Conservation (phyloP, 2,888 invertebrate species). For the Notodonta ziczac region DNA sequence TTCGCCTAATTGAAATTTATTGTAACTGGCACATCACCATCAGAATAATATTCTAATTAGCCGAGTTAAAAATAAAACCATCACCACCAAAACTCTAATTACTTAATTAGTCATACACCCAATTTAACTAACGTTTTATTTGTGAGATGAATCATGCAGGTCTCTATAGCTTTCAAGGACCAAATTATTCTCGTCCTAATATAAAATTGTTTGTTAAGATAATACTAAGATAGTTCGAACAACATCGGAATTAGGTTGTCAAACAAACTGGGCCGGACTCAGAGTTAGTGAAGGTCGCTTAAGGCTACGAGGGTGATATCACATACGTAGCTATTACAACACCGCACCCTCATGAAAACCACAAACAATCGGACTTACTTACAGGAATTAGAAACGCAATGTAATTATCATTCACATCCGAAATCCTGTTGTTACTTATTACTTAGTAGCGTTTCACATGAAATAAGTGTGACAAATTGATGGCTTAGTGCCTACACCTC, state of each 20-base stretch:
- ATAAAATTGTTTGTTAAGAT: slow-evolving; percentile 18
- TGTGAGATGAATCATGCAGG: not conserved
- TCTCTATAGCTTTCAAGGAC: not conserved
- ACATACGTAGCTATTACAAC: not conserved
- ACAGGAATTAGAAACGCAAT: not conserved
- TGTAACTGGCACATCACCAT: slow-evolving; percentile 23
- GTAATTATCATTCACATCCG: not conserved
- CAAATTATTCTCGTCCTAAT: not conserved
- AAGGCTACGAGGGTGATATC: not conserved
- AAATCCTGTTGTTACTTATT: slow-evolving; percentile 11
- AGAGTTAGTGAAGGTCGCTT: not conserved
- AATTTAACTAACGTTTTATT: not conserved
- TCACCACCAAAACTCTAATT: not conserved
- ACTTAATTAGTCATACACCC: too few species aligned
- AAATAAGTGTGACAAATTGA: too few species aligned
- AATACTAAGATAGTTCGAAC: slow-evolving; percentile 17
- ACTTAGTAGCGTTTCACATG: not conserved
- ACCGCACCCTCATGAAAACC: not conserved
- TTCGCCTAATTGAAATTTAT: slow-evolving; percentile 41
- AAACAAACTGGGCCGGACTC: slow-evolving; percentile 23
- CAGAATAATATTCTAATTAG: not conserved
- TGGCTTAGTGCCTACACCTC: not conserved
- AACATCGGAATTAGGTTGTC: slow-evolving; percentile 29
- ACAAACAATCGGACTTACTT: not conserved
- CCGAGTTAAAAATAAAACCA: not conserved